These are phyloP conservation scores for Agrotis segetum DNA, from an alignment of 2,888 invertebrate species.

Conservation along the genomic window DNA sequence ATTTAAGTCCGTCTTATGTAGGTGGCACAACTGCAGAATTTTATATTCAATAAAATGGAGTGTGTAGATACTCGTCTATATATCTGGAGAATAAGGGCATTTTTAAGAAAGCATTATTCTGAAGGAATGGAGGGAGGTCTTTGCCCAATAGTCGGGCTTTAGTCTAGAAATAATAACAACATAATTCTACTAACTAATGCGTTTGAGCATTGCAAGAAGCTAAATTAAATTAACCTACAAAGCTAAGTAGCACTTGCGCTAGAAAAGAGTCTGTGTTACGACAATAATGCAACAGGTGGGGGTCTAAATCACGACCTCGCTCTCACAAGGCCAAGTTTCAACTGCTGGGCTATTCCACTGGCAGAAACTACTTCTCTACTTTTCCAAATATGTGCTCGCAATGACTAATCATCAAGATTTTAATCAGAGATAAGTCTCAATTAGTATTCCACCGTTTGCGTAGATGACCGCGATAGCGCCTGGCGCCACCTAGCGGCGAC, in stretches of 20 bases:
- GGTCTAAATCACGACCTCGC: not conserved
- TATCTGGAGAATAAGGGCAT: no score
- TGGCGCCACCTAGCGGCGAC: conserved; percentile 76
- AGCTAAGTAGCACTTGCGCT: conserved; percentile 2
- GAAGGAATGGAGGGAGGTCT: not conserved
- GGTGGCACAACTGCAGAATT: not conserved
- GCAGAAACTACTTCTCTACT: not conserved
- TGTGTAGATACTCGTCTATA: not conserved
- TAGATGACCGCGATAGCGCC: conserved; percentile 75
- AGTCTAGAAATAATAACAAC: not conserved
- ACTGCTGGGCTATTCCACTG: not conserved
- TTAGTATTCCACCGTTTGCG: conserved; percentile 77
- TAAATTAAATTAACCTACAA: conserved; percentile 23
- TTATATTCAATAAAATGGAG: not conserved
- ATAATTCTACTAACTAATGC: no score
- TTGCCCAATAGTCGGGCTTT: not conserved
- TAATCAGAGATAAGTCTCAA: conserved; percentile 70
- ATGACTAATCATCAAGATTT: conserved; percentile 39
- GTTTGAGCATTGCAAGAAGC: not conserved
- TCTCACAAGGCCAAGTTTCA: not conserved
- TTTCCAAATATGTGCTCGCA: not conserved
- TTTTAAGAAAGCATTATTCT: no score
- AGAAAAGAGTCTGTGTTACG: not conserved
- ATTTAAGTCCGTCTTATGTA: not conserved
- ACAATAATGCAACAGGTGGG: conserved; percentile 32